Evolutionary conservation across 2,113 vertebrate species (phyloP).

Genomic region (Apaloderma vittatum): DNA sequence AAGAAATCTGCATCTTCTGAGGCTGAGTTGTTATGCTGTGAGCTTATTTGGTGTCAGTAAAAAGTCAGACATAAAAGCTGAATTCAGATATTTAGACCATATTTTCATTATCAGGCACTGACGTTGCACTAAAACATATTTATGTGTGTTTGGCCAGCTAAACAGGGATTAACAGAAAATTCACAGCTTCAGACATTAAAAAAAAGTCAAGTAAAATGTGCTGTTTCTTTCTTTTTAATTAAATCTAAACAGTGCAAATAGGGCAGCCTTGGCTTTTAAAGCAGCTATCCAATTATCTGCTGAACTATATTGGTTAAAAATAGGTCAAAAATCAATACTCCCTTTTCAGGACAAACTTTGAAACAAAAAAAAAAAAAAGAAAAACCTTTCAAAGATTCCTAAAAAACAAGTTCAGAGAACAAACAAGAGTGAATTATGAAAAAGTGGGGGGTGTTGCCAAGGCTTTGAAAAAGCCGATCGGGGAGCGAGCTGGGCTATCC

Average conservation of each 20-base stretch:
- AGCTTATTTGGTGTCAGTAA: neutral
- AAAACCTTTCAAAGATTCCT: neutral
- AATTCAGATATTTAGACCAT: neutral
- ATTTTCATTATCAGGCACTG: neutral
- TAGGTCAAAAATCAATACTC: constrained; percentile 1
- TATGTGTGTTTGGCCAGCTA: neutral
- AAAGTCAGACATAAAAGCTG: neutral
- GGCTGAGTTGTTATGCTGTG: neutral
- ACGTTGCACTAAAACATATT: neutral
- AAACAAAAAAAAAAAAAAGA: neutral
- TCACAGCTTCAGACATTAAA: neutral
- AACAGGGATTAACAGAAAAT: neutral
- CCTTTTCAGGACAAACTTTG: neutral
- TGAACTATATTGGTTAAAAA: neutral
- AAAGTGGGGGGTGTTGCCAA: neutral
- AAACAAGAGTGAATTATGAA: neutral
- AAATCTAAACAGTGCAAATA: neutral
- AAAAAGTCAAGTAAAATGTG: neutral
- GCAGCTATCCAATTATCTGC: constrained; percentile 6
- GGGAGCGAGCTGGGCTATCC: neutral
- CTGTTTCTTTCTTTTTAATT: neutral
- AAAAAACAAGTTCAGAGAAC: neutral
- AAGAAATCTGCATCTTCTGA: constrained; percentile 26
- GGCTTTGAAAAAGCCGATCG: neutral
- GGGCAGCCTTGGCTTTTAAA: neutral